Evolutionary conservation across 2,113 vertebrate species (phyloP), one percentile per base, ranked within the genome.

Genomic region (Leptodactylus fuscus): DNA sequence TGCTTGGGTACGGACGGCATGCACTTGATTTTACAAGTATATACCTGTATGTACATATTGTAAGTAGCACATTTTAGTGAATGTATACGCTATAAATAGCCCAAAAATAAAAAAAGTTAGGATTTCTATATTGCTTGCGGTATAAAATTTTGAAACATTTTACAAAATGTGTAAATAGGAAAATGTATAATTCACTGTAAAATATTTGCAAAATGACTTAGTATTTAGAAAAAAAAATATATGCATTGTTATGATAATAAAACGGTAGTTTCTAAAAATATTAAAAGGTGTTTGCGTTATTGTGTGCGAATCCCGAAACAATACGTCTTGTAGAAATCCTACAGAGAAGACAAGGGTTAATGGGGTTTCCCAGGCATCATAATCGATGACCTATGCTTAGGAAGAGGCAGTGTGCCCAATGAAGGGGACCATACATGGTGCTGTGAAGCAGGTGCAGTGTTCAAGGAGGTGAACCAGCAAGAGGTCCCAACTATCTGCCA

Each of bases 131-230:
- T 29, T 85, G 83, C 83, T 71, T 85, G 83, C 76, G 15, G 78
- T 80, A 85, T 79, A 71, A 36, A 69, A 73, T 85, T 85, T 85
- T 85, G 62, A 41, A 85, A 80, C 74, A 79, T 85, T 85, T 85
- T 85, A 85, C 83, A 85, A n/a, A 41, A 80, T 67, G 51, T 85
- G 83, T 85, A 85, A 85, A 85, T 85, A 85, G 71, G 48, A 36
- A 85, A 70, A 85, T 80, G 62, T 85, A 85, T 71, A 85, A 76
- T 80, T 79, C 83, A 80, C 83, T 85, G 74, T 87, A 83, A 83
- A 87, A 67, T 80, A 87, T 87, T 71, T 87, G 81, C 65, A 83
- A 69, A 83, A 22, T 46, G 60, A 83, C 80, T 87, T 87, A 83
- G 83, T 74, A 71, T 75, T 87, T 84, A 80, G 74, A 87, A 41